A percentile compares a stretch with the other conserved stretches of the same genome.
These are phyloP conservation scores for Poecilia picta DNA, from an alignment of 2,797 vertebrate genomes.

Conservation along the genomic window DNA sequence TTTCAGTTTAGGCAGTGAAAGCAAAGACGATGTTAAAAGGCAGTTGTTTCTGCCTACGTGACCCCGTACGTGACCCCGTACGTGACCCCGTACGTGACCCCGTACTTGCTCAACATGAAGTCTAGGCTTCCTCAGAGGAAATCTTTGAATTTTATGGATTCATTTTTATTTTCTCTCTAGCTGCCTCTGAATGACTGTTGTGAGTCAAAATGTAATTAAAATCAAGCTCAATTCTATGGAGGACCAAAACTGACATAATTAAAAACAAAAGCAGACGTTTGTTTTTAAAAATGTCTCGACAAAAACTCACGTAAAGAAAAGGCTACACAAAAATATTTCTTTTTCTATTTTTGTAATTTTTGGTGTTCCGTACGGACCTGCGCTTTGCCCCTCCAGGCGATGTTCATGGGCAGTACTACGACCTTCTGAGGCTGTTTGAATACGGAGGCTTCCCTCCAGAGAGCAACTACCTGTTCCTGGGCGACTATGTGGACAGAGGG, in stretches of 20 bases:
- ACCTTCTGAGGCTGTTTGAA: conserved; percentile 86
- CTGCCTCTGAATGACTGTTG: not conserved
- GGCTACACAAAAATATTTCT: too few species aligned
- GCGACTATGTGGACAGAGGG: conserved; percentile 87
- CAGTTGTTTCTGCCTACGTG: not conserved
- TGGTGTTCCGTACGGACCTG: not conserved
- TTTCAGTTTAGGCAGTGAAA: not conserved
- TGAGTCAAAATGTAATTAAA: not conserved
- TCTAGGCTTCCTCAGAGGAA: not conserved
- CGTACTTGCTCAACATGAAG: not conserved
- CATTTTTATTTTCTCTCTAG: not conserved
- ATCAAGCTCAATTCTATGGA: not conserved
- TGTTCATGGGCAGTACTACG: conserved; percentile 87
- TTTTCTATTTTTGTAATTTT: not conserved
- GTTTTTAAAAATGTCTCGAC: too few species aligned
- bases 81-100: not conserved
- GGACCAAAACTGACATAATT: too few species aligned
- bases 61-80: too few species aligned
- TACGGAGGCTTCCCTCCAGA: conserved; percentile 87
- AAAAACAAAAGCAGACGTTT: too few species aligned
- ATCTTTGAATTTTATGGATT: not conserved
- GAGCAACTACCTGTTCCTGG: conserved; percentile 87
- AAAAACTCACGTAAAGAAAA: too few species aligned
- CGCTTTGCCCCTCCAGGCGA: conserved; percentile 70
- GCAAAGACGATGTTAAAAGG: not conserved